Base-by-base conservation (phyloP, 1,140 invertebrate species). In the Tetramorium alpestre region DNA sequence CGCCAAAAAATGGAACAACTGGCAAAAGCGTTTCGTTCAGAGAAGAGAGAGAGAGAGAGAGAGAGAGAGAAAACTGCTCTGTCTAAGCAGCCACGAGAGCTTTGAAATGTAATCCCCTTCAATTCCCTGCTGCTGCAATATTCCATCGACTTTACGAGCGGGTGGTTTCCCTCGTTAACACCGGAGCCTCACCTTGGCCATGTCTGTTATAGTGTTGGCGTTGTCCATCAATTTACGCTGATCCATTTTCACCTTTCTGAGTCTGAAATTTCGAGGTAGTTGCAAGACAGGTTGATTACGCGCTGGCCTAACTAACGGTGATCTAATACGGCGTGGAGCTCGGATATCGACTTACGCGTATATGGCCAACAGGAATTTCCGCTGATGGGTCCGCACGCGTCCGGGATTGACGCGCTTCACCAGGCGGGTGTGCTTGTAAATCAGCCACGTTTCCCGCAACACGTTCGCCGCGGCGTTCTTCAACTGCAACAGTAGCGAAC, bases 401-500 rank as follows among this genome's bases (percentile, higher is more conserved):
- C 98, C 98, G 69, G 98, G 97, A 96, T 99, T 99, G 67, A 99
- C 98, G 94, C 99, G 97, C 96, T 99, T 99, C 91, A 99, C 99
- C 91, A 99, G 97, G 94, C 99, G 98, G 91, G 99, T 99, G 96
- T 99, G 98, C 96, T 99, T 99, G 96, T 99, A 99, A 94, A 99
- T 99, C 92, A 99, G 97, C 99, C 99, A 99, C 85, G 99, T 99
- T 96, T 99, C 99, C 93, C 99, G 96, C 89, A 99, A 96, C 87
- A 99, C 99, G 96, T 99, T 99, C 82, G 99, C 99, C 90, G 99
- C 99, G 89, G 99, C 98, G 96, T 99, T 99, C 97, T 99, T 99
- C 95, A 99, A 96, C 99, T 99, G 96, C 89, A 96, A 96, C 92
- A 93, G 85, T 33, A 93, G 72, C 49, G 11, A 6, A 47, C 16